Conservation (phyloP, 2,113 vertebrate genomes). For the Phrynosoma blainvillii region DNA sequence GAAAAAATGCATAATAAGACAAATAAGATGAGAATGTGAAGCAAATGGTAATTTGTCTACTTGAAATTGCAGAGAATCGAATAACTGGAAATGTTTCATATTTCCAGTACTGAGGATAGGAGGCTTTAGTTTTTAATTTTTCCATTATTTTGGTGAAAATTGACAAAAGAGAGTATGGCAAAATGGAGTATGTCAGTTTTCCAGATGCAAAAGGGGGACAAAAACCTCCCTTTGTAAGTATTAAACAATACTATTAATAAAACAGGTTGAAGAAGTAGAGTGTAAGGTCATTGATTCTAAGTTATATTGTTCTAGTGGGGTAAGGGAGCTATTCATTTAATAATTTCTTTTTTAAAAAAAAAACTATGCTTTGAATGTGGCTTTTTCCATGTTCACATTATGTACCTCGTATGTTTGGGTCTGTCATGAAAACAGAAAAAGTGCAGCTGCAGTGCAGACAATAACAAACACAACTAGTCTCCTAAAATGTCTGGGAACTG, state of each 20-base stretch:
- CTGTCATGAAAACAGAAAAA: background rate
- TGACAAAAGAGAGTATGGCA: background rate
- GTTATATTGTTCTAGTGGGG: conserved; percentile 37
- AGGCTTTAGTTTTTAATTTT: background rate
- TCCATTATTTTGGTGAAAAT: too few relatives aligned
- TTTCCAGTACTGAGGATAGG: conserved; percentile 30
- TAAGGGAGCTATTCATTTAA: conserved; percentile 23
- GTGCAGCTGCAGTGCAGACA: conserved; percentile 13
- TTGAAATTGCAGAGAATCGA: conserved; percentile 25
- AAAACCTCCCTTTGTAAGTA: background rate
- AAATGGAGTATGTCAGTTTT: conserved; percentile 15
- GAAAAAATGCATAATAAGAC: background rate
- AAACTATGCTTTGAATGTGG: conserved; percentile 6
- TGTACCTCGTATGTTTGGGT: background rate
- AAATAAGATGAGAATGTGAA: background rate
- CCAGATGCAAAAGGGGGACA: background rate
- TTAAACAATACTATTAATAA: background rate
- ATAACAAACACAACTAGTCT: conserved; percentile 22
- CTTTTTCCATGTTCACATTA: conserved; percentile 17
- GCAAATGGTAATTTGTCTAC: conserved; percentile 7
- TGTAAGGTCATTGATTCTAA: conserved; percentile 20
- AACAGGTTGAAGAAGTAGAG: conserved; percentile 38
- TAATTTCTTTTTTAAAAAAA: conserved; percentile 46
- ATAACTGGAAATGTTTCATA: conserved; percentile 19
- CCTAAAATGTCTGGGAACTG: conserved; percentile 17